phyloP scores from a whole-genome alignment of 2,888 invertebrate species.

The Tineola bisselliella region DNA sequence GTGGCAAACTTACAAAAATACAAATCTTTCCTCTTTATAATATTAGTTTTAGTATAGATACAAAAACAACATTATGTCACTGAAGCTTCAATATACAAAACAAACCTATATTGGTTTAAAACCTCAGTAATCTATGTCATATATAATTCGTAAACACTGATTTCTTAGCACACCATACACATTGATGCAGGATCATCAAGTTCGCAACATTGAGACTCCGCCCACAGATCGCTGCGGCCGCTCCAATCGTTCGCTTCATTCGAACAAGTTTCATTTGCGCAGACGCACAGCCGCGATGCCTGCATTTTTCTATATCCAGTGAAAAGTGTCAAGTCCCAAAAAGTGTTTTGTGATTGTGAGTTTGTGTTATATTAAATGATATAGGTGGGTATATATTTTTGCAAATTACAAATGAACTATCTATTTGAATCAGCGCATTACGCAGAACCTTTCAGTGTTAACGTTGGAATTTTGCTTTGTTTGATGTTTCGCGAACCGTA shows the following conservation, averaged over 20 bases:
- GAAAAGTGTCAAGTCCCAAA: too few relatives aligned
- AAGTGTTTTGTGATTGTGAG: constrained; percentile 21
- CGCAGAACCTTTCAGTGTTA: neutral
- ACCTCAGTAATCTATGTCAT: too few relatives aligned
- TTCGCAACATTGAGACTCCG: constrained; percentile 21
- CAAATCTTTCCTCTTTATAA: too few relatives aligned
- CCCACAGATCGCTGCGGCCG: constrained; percentile 28
- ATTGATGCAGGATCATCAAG: constrained; percentile 34
- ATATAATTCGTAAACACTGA: neutral
- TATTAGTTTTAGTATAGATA: too few relatives aligned
- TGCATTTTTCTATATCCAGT: constrained; percentile 11
- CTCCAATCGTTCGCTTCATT: constrained; percentile 44
- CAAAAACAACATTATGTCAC: too few relatives aligned
- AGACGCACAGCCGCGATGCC: constrained; percentile 28
- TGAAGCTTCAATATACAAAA: too few relatives aligned
- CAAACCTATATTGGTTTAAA: too few relatives aligned
- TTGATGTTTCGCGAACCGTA: neutral
- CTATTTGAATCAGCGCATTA: too few relatives aligned
- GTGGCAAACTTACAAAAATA: too few relatives aligned
- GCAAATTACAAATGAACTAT: too few relatives aligned
- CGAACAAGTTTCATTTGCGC: constrained; percentile 39
- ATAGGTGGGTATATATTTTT: neutral
- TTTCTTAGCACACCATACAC: neutral
- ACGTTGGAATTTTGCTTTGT: neutral
- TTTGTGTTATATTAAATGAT: constrained; percentile 10